Evolutionary conservation across 2,797 vertebrate species (phyloP), one percentile per base, ranked within the genome.

Genomic region (Rachycentron canadum): DNA sequence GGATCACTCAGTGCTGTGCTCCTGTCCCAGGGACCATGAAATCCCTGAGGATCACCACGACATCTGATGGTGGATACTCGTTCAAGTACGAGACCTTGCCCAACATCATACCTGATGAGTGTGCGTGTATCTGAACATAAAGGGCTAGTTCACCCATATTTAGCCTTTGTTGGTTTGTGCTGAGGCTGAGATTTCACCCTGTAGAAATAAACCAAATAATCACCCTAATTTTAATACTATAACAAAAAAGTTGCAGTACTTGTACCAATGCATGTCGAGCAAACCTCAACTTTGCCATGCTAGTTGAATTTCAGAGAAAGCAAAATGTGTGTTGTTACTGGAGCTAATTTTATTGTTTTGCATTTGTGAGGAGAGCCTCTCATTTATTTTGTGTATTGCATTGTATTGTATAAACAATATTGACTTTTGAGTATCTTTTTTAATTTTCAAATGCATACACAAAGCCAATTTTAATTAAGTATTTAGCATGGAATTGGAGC

Each of bases 31-130:
- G 96, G 17, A 96, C 95, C 84, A 98, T 97, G 97, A 96, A 81
- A 88, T 95, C 97, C 5, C 90, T 98, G 30, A 94, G 89, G 0
- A 95, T 99, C 83, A 97, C 96, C 64, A 99, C 97, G 2, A 97
- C 97, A 0, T 97, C 97, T 0, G 97, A 99, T 0, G 96, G 97
- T 0, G 97, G 97, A 0, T 96, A 96, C 84, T 97, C 98, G 6
- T 97, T 97, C 88, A 97, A 96, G 82, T 96, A 97, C 0, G 97
- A 99, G 92, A 97, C 90, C 0, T 90, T 99, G 70, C 97, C 97
- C 87, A 98, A 97, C 80, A 95, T 98, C 19, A 96, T 98, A 59
- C 95, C 97, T 0, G 95, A 97, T 58, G 96, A 97, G 79, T 99
- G 98, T 10, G 94, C 94, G n/a, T 99, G 98, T 32, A 73, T 92